A percentile compares a stretch with the other conserved stretches of the same genome.
These are phyloP conservation scores for Nothocercus nigrocapillus DNA, from an alignment of 2,113 vertebrate species.

Conservation along the genomic window DNA sequence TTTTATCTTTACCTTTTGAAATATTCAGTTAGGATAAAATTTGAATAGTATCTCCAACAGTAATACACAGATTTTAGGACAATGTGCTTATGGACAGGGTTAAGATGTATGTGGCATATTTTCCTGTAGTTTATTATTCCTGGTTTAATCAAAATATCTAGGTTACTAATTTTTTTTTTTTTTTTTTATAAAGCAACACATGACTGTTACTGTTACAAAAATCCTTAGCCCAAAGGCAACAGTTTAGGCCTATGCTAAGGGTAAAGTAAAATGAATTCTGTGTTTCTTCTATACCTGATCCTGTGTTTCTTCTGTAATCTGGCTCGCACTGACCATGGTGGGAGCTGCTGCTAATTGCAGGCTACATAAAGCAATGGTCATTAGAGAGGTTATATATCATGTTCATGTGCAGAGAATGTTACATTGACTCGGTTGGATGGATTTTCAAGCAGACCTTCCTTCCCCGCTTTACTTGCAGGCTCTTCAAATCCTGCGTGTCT, in stretches of 20 bases:
- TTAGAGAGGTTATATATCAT: background rate
- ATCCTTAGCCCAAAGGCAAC: conserved; percentile 40
- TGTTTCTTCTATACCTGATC: background rate
- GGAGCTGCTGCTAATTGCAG: conserved; percentile 20
- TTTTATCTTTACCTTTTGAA: background rate
- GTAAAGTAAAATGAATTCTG: background rate
- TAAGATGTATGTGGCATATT: background rate
- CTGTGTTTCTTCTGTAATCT: conserved; percentile 2
- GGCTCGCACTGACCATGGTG: conserved; percentile 25
- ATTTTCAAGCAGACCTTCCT: conserved; percentile 1
- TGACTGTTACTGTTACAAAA: background rate
- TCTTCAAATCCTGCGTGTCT: conserved; percentile 19
- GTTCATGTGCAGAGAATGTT: background rate
- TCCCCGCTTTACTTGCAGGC: background rate
- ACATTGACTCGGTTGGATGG: background rate
- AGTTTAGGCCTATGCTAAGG: background rate
- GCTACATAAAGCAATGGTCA: background rate
- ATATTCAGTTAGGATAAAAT: background rate
- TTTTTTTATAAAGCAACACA: background rate
- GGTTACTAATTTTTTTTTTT: background rate
- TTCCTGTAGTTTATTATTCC: background rate
- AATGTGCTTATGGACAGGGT: background rate
- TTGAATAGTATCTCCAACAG: background rate
- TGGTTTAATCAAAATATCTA: background rate
- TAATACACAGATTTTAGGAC: background rate